Percentiles rank a stretch among this genome's conserved stretches.
phyloP scores from a whole-genome alignment of 2,888 invertebrate species.

The Pollenia amentaria region DNA sequence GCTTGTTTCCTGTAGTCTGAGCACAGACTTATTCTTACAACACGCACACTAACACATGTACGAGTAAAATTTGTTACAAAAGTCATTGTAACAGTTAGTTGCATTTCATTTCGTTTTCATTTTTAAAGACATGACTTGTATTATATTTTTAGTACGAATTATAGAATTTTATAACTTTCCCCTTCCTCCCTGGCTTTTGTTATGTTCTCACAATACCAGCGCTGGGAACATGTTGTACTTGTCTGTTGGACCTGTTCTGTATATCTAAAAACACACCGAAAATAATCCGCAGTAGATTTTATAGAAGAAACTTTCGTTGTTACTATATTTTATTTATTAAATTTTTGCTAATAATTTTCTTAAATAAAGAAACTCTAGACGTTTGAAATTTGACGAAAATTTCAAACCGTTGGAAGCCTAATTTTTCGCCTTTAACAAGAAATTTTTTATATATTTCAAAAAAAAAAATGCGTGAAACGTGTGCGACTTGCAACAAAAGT shows the following conservation, averaged over 20 bases:
- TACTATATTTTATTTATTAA: too few species aligned
- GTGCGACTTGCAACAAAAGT: too few species aligned
- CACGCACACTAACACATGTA: not conserved
- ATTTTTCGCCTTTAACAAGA: too few species aligned
- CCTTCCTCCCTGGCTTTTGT: not conserved
- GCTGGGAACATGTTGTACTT: constrained; percentile 41
- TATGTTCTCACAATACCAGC: not conserved
- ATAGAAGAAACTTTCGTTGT: too few species aligned
- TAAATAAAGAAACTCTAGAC: too few species aligned
- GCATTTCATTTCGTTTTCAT: constrained; percentile 55
- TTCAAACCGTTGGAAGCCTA: too few species aligned
- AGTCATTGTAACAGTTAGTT: constrained; percentile 49
- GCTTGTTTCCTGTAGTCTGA: constrained; percentile 31
- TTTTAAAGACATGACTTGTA: constrained; percentile 57
- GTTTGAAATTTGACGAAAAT: too few species aligned
- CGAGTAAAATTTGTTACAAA: constrained; percentile 11
- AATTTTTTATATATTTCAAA: too few species aligned
- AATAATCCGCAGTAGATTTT: too few species aligned
- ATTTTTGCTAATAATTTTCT: too few species aligned
- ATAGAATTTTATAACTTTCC: constrained; percentile 45
- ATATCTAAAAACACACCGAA: not conserved
- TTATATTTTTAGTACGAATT: constrained; percentile 63
- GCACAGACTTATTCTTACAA: constrained; percentile 7
- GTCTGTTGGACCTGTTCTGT: constrained; percentile 23
- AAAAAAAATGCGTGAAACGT: too few species aligned